Percentiles rank a stretch among this genome's conserved stretches.
Conservation (phyloP, 1,140 invertebrate genomes). For the Pseudomyrmex flavicornis region DNA sequence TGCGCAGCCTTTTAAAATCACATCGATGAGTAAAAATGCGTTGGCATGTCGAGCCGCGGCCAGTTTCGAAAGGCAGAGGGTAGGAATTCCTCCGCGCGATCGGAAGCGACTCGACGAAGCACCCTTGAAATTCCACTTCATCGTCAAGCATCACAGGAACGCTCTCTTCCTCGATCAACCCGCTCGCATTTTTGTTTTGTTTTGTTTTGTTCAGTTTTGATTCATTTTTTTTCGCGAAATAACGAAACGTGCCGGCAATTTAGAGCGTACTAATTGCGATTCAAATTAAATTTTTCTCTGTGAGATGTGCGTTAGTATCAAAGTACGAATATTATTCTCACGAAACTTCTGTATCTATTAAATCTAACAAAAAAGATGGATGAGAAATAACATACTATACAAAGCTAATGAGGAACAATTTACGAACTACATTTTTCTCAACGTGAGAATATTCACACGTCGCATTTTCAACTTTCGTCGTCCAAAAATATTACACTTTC, state of each 20-base stretch:
- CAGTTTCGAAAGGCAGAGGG: conserved; percentile 51
- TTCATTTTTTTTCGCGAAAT: too few species aligned
- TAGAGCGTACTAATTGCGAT: background rate
- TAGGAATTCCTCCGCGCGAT: conserved; percentile 38
- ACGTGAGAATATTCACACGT: too few species aligned
- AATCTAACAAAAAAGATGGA: conserved; percentile 14
- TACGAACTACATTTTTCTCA: background rate
- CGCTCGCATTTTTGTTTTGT: too few species aligned
- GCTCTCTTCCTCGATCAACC: background rate
- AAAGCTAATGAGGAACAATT: background rate
- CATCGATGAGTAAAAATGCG: conserved; percentile 82
- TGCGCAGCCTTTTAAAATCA: conserved; percentile 82
- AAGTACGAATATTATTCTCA: background rate
- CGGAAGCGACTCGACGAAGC: conserved; percentile 30
- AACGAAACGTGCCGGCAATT: conserved; percentile 22
- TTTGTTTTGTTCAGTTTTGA: too few species aligned
- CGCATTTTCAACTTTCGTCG: too few species aligned
- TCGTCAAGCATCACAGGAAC: conserved; percentile 41
- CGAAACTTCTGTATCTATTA: background rate
- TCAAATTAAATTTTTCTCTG: conserved; percentile 2
- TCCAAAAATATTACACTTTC: too few species aligned
- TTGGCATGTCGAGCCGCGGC: conserved; percentile 66
- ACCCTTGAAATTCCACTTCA: conserved; percentile 25
- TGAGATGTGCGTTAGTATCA: background rate
- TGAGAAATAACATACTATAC: background rate